Base-by-base conservation (phyloP, 2,113 vertebrate species). In the Strigops habroptila region DNA sequence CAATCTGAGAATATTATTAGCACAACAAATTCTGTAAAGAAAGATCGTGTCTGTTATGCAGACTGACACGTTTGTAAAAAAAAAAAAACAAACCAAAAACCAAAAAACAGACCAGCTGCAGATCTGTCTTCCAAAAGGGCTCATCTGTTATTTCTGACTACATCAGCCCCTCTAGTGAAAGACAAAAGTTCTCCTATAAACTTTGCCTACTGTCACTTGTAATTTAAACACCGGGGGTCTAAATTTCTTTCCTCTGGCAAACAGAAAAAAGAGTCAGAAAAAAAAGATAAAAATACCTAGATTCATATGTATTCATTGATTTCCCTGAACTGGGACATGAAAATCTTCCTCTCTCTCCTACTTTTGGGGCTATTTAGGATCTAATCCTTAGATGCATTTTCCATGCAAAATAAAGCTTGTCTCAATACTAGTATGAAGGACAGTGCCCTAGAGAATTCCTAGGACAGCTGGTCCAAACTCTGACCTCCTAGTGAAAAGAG, bases 101-200 rank as follows among this genome's bases (percentile, higher is more conserved):
- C 83, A 80, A 59, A 59, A 4, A 14, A 16, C 41, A 91, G 59
- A 83, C 24, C 82, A 90, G 71, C 79, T 86, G 90, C 79, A 90
- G 41, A 83, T 77, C 28, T 93, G 44, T 86, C 46, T 93, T 95
- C 75, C 53, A 65, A 88, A 86, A 90, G 79, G 75, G 25, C 71
- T 96, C 82, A 74, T 86, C 79, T 94, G 71, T 83, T 91, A 65
- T 74, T 89, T 85, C 88, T 93, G 68, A 91, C 57, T 86, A 57
- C 25, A 89, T 70, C 77, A 92, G 55, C 43, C 74, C 67, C 25
- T 89, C 46, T 71, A 51, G n/a, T 19, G 12, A 84, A 79, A 89
- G 37, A 70, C 16, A 48, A 39, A 96, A 92, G 31, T 95, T 90
- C 76, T 91, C 16, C 44, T 83, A 65, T 49, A 69, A 83, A 79